Evolutionary conservation across 2,113 vertebrate species (phyloP).

Genomic region (Tichodroma muraria): DNA sequence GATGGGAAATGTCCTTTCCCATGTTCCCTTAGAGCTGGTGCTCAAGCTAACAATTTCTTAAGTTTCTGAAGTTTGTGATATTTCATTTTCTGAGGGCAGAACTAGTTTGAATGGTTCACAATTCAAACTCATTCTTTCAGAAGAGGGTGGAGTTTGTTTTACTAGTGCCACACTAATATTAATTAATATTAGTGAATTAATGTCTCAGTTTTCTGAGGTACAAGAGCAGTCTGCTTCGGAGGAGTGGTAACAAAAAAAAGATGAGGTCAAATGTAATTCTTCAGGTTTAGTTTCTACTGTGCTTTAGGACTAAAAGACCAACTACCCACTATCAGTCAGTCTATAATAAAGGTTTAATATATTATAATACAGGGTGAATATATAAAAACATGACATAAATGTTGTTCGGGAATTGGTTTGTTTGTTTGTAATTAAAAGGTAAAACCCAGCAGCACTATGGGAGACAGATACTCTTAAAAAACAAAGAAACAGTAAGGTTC

Average conservation of each 20-base stretch:
- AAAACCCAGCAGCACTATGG: not conserved
- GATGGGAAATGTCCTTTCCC: not conserved
- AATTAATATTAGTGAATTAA: not conserved
- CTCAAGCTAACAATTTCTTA: not conserved
- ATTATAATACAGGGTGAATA: not conserved
- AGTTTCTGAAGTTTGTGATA: not conserved
- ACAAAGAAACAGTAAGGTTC: not conserved
- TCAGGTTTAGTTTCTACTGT: not conserved
- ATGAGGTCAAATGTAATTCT: not conserved
- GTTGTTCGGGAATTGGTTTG: not conserved
- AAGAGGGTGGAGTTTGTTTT: not conserved
- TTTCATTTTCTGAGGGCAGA: not conserved
- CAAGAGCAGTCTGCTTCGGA: not conserved
- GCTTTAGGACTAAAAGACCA: not conserved
- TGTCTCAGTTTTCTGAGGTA: not conserved
- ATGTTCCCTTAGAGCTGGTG: not conserved
- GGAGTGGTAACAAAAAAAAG: not conserved
- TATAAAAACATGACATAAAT: not conserved
- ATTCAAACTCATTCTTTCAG: not conserved
- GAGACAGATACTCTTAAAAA: not conserved
- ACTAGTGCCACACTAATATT: not conserved
- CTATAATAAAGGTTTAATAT: not conserved
- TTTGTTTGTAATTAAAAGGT: not conserved
- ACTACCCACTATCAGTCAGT: not conserved
- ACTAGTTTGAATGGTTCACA: not conserved